Conservation (phyloP, 37 sponge, comb jelly and placozoan genomes). For the Theonella swinhoei region DNA sequence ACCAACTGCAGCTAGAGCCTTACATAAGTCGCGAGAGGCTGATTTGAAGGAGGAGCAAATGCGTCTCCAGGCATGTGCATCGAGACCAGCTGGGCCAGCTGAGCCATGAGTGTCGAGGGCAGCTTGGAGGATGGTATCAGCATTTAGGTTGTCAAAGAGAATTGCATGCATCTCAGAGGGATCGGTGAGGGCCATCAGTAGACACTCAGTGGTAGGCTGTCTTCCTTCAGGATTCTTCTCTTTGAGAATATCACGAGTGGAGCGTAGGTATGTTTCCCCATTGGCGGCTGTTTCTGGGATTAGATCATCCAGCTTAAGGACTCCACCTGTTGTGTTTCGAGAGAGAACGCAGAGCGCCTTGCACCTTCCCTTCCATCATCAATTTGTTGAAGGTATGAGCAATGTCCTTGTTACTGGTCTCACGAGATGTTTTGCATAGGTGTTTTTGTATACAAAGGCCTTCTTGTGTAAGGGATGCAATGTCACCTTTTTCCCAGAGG, state of each 20-base stretch:
- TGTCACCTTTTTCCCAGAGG: conserved; percentile 35
- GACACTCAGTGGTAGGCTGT: neutral
- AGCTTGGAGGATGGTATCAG: too few relatives aligned
- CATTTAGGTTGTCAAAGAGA: too few relatives aligned
- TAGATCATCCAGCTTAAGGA: conserved; percentile 11
- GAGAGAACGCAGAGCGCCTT: conserved; percentile 33
- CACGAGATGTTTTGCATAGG: neutral
- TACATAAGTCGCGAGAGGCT: too few relatives aligned
- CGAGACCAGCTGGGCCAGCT: too few relatives aligned
- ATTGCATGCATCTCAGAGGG: too few relatives aligned
- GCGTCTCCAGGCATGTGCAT: too few relatives aligned
- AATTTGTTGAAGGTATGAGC: conserved; percentile 4
- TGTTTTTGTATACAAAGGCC: conserved; percentile 19
- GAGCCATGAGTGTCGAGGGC: too few relatives aligned
- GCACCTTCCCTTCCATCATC: too few relatives aligned
- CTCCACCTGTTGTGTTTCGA: conserved; percentile 6
- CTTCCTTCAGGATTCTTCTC: conserved; percentile 28
- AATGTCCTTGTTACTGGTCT: neutral
- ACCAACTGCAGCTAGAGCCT: too few relatives aligned
- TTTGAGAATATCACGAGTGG: conserved; percentile 5
- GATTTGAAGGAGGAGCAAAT: too few relatives aligned
- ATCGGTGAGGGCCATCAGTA: too few relatives aligned
- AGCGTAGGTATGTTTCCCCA: neutral
- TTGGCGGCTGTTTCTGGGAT: neutral
- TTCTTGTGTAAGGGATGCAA: conserved; percentile 2